A percentile compares a stretch with the other conserved stretches of the same genome.
phyloP scores from a whole-genome alignment of 2,888 invertebrate species.

The Dryadula phaetusa region DNA sequence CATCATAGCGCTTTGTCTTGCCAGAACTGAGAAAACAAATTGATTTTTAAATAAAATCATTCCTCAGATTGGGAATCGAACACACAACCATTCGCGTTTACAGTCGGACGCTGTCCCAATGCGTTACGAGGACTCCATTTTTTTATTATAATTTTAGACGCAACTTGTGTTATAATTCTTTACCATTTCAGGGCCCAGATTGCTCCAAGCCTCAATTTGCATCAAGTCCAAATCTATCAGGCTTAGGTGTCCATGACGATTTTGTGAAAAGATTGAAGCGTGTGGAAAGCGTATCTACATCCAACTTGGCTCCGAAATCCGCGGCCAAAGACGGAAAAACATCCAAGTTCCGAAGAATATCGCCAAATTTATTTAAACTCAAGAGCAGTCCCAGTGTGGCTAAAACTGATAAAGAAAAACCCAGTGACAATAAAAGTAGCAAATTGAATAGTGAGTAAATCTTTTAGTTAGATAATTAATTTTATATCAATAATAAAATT shows the following conservation, averaged over 20 bases:
- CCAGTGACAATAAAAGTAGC: slow-evolving; percentile 52
- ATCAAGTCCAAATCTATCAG: slow-evolving; percentile 73
- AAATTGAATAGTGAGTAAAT: slow-evolving; percentile 65
- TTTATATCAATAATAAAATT: too few relatives aligned
- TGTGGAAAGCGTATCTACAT: slow-evolving; percentile 68
- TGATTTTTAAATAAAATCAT: too few relatives aligned
- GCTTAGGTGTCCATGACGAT: slow-evolving; percentile 57
- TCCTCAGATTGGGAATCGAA: too few relatives aligned
- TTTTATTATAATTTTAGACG: too few relatives aligned
- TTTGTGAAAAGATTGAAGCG: slow-evolving; percentile 59
- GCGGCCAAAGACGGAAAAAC: slow-evolving; percentile 56
- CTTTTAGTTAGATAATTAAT: not conserved
- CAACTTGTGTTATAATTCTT: too few relatives aligned
- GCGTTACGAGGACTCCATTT: too few relatives aligned
- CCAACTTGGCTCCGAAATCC: slow-evolving; percentile 57
- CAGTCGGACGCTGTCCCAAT: too few relatives aligned
- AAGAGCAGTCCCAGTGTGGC: slow-evolving; percentile 52
- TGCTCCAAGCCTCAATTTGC: slow-evolving; percentile 67
- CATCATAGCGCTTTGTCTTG: too few relatives aligned
- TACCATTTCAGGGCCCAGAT: slow-evolving; percentile 62
- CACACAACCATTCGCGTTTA: too few relatives aligned
- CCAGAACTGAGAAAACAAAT: too few relatives aligned
- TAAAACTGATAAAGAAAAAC: slow-evolving; percentile 55
- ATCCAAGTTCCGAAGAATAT: slow-evolving; percentile 63
- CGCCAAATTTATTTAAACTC: slow-evolving; percentile 66